Conservation (phyloP, 2,888 invertebrate species). For the Drosophila kanekoi region DNA sequence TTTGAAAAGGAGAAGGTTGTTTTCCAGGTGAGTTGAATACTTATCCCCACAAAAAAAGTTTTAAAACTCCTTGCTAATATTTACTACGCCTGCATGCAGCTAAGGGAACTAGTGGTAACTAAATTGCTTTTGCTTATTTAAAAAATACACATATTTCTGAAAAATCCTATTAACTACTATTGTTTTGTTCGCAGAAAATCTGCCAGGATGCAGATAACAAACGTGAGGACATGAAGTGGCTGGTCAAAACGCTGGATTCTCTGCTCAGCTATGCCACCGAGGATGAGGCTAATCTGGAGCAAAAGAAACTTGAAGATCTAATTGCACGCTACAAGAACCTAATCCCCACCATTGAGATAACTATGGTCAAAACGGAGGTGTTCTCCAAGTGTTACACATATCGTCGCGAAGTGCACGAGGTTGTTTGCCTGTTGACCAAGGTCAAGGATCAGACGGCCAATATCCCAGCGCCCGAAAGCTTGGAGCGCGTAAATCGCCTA, state of each 20-base stretch:
- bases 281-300: slow-evolving; percentile 91
- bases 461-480: slow-evolving; percentile 88
- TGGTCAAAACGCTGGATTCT: slow-evolving; percentile 95
- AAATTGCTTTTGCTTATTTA: slow-evolving; percentile 23
- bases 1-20: slow-evolving; percentile 95
- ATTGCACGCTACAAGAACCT: slow-evolving; percentile 95
- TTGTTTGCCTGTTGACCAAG: slow-evolving; percentile 91
- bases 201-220: slow-evolving; percentile 95
- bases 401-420: slow-evolving; percentile 94
- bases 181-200: slow-evolving; percentile 88
- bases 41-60: background rate
- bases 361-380: slow-evolving; percentile 96
- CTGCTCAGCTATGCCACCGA: slow-evolving; percentile 93
- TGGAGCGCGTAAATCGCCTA: slow-evolving; percentile 90
- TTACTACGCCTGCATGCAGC: slow-evolving; percentile 82
- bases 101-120: slow-evolving; percentile 86
- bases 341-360: slow-evolving; percentile 96
- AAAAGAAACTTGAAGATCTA: slow-evolving; percentile 92
- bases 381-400: slow-evolving; percentile 97
- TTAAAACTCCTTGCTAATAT: slow-evolving; percentile 24
- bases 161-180: background rate
- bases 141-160: background rate
- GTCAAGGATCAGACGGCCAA: slow-evolving; percentile 91
- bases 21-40: slow-evolving; percentile 90
- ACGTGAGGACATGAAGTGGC: slow-evolving; percentile 97